Evolutionary conservation across 2,888 invertebrate genomes (phyloP).

Genomic region (Dichetophora obliterata): DNA sequence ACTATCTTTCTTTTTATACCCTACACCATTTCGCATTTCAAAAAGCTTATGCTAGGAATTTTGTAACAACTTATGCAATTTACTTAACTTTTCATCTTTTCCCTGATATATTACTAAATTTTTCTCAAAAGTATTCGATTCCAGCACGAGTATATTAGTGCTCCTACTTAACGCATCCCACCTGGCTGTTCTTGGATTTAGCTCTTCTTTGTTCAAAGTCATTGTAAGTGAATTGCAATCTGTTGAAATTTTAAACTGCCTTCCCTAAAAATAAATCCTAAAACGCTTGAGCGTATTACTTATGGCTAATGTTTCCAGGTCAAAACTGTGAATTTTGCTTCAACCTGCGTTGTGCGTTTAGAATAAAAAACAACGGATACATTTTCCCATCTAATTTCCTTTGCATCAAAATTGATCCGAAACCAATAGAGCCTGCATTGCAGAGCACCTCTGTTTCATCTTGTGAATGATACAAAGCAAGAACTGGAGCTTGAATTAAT

Average conservation of each 20-base stretch:
- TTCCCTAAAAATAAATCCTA: neutral
- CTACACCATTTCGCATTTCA: too few species aligned
- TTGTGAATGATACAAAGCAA: slow-evolving; percentile 53
- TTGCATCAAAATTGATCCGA: slow-evolving; percentile 59
- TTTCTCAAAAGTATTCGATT: too few species aligned
- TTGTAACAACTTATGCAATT: too few species aligned
- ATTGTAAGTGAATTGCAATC: too few species aligned
- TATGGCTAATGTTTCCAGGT: slow-evolving; percentile 36
- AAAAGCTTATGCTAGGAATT: too few species aligned
- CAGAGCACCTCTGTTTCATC: slow-evolving; percentile 61
- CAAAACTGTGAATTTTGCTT: slow-evolving; percentile 58
- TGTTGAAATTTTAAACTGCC: neutral
- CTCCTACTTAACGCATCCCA: too few species aligned
- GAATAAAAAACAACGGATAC: slow-evolving; percentile 58
- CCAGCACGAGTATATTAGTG: too few species aligned
- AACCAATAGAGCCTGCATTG: slow-evolving; percentile 59
- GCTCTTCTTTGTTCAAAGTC: too few species aligned
- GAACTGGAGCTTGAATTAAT: slow-evolving; percentile 22
- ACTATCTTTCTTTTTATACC: too few species aligned
- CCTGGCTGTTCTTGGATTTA: neutral
- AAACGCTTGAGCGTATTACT: slow-evolving; percentile 22
- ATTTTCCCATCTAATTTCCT: slow-evolving; percentile 20
- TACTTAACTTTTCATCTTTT: too few species aligned
- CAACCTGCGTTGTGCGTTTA: slow-evolving; percentile 54
- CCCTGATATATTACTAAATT: too few species aligned